These are phyloP conservation scores for Riparia riparia DNA, from an alignment of 2,113 vertebrate genomes.

Conservation along the genomic window DNA sequence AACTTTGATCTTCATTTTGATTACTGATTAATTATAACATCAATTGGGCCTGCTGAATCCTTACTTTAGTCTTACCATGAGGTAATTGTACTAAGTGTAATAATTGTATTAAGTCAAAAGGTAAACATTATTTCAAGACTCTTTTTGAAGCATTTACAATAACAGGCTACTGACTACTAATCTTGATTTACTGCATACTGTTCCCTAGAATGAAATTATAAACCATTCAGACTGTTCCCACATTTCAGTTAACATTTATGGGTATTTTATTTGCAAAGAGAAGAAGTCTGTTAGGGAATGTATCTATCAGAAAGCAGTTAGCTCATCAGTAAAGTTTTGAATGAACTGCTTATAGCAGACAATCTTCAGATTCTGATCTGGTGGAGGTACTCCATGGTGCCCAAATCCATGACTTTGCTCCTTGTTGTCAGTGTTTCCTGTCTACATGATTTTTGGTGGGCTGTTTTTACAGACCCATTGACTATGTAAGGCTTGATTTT, in stretches of 20 bases:
- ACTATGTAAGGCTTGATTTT: neutral
- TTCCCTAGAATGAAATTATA: neutral
- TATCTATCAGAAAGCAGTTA: neutral
- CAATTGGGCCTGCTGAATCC: neutral
- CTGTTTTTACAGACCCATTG: neutral
- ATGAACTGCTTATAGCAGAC: neutral
- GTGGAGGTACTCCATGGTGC: rapidly evolving
- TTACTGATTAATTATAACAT: neutral
- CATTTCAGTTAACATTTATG: neutral
- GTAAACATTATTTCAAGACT: neutral
- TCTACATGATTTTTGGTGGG: neutral
- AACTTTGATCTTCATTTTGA: neutral
- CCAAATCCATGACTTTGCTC: neutral
- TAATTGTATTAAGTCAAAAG: neutral
- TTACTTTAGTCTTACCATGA: neutral
- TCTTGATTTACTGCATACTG: neutral
- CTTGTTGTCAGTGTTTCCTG: neutral
- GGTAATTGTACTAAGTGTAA: neutral
- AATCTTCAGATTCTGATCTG: neutral
- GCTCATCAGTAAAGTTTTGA: neutral
- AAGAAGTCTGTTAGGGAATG: neutral
- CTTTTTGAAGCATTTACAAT: neutral
- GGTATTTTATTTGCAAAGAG: neutral
- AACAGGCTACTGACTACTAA: neutral
- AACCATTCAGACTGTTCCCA: neutral